Evolutionary conservation across 2,113 vertebrate genomes (phyloP), one percentile per base, ranked within the genome.

Genomic region (Pelodiscus sinensis): DNA sequence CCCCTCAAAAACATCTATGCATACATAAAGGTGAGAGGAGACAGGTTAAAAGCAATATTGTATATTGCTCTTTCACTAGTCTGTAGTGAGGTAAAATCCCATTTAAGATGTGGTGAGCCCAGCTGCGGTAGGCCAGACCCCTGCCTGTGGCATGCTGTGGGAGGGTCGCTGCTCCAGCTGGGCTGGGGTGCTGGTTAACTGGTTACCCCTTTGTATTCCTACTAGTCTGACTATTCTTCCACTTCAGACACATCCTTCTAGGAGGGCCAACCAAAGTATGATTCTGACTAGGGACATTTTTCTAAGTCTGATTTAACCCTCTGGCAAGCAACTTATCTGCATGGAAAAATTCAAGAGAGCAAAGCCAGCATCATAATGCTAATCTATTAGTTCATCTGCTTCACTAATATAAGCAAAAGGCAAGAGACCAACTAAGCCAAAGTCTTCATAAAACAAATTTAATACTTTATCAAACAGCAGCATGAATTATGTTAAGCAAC

Each of bases 1-100:
- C 50, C 78, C 55, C 86, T 44, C 0, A 0, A 77, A 87, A 84
- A 50, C 22, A 60, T 0, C 0, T 21, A 51, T 2, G 54, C 55
- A 60, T 14, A 2, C 24, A 31, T 0, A 4, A 0, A 3, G 27
- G 82, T 2, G 27, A 22, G 8, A 38, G 54, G 38, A 56, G 55
- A 84, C 13, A 71, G 83, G 3, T 5, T 56, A 35, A 68, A 79
- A 81, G 18, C 25, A 24, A 54, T 52, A 35, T 9, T 83, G 57
- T 52, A 50, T 54, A 86, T 54, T 50, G 6, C 15, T 75, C 25
- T 58, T 71, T n/a, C 44, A 80, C 5, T 15, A 56, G 25, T 44
- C 44, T 44, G 44, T 44, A 44, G 5, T 5, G 44, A 44, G 44
- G 44, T 44, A 44, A 44, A 44, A 44, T 44, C 44, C 44, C 44